phyloP scores from a whole-genome alignment of 2,888 invertebrate species.

The Coenonympha arcania region DNA sequence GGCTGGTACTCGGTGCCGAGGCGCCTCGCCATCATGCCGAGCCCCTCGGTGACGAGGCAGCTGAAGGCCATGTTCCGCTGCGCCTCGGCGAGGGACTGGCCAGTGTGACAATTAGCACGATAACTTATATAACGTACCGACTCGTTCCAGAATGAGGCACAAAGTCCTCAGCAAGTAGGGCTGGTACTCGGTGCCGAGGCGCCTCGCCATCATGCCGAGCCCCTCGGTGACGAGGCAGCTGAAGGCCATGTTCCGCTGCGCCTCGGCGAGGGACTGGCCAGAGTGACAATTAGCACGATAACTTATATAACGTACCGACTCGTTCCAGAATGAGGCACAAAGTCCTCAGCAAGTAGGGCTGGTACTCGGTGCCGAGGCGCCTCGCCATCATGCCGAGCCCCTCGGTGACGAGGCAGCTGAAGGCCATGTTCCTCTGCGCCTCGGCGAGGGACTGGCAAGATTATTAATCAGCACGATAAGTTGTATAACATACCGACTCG shows the following conservation, averaged over 20 bases:
- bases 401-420: no score
- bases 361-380: constrained; percentile 74
- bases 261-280: constrained; percentile 51
- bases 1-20: constrained; percentile 74
- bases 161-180: constrained; percentile 77
- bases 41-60: no score
- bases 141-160: constrained; percentile 76
- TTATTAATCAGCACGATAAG: no score
- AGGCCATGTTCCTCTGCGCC: no score
- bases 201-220: constrained; percentile 77
- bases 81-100: constrained; percentile 58
- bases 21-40: no score
- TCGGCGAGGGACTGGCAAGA: constrained; percentile 46
- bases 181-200: constrained; percentile 74
- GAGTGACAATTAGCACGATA: no score
- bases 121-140: constrained; percentile 72
- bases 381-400: constrained; percentile 79
- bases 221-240: no score
- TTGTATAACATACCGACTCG: constrained; percentile 8
- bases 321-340: constrained; percentile 77
- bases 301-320: constrained; percentile 73
- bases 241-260: no score
- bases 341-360: constrained; percentile 76
- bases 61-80: no score
- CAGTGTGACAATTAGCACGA: no score